A percentile compares a stretch with the other conserved stretches of the same genome.
Conservation (phyloP, 2,888 invertebrate species). For the Branchipolynoe longqiensis region DNA sequence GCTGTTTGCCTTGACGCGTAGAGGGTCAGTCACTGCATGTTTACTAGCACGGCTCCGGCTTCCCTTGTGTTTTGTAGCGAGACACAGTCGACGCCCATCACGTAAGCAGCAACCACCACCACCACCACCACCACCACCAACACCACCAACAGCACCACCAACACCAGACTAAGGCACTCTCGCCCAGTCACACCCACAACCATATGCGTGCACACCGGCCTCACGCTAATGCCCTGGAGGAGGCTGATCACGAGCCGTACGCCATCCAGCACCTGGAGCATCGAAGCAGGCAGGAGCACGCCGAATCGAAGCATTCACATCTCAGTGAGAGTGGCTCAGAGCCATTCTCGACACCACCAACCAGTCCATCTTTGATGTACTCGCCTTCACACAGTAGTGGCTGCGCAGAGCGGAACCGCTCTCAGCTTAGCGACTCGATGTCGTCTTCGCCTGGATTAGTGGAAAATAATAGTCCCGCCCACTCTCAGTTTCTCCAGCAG, state of each 20-base stretch:
- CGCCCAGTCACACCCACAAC: background rate
- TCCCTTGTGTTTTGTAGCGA: constrained; percentile 57
- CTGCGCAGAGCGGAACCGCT: background rate
- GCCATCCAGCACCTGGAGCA: constrained; percentile 11
- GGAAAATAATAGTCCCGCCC: background rate
- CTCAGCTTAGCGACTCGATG: background rate
- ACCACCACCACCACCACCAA: background rate
- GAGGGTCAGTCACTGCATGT: no score
- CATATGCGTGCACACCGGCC: background rate
- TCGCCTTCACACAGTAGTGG: background rate
- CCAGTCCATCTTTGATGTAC: constrained; percentile 24
- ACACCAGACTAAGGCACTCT: background rate
- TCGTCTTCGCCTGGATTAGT: no score
- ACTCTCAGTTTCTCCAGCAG: background rate
- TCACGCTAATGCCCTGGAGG: background rate
- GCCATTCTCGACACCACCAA: constrained; percentile 58
- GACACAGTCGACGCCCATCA: background rate
- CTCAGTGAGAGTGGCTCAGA: constrained; percentile 51
- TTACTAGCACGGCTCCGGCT: constrained; percentile 50
- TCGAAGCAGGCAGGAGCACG: background rate
- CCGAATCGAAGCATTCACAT: background rate
- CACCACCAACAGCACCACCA: background rate
- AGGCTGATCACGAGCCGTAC: constrained; percentile 44
- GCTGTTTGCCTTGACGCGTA: no score
- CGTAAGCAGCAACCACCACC: background rate